phyloP scores from a whole-genome alignment of 2,113 vertebrate genomes.

The Callithrix jacchus region DNA sequence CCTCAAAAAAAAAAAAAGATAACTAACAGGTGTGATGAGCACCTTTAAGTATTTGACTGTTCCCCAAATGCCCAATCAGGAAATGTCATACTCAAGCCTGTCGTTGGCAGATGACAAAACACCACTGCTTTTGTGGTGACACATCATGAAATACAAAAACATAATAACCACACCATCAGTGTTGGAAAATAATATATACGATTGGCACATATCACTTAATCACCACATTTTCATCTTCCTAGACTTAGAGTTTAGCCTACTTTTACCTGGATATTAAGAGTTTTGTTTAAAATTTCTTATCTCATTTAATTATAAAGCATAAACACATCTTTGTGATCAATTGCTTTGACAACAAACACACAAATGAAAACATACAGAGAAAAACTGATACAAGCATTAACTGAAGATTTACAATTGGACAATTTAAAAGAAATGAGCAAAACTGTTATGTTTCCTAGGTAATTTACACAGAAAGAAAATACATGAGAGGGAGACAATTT shows the following conservation, averaged over 20 bases:
- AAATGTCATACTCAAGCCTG: background rate
- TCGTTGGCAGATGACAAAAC: background rate
- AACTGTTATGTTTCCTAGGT: background rate
- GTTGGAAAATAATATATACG: background rate
- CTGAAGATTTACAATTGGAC: background rate
- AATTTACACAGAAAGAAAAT: background rate
- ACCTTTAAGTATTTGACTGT: background rate
- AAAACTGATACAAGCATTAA: background rate
- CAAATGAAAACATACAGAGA: background rate
- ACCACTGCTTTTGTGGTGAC: background rate
- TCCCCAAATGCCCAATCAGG: background rate
- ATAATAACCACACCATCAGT: background rate
- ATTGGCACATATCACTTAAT: background rate
- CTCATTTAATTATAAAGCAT: background rate
- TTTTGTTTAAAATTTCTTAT: background rate
- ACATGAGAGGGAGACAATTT: accelerated
- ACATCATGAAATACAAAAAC: background rate
- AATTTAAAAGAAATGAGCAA: background rate
- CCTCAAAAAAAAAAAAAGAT: background rate
- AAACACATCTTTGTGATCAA: background rate
- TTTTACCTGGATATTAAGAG: background rate
- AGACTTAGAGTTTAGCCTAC: background rate
- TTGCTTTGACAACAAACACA: background rate
- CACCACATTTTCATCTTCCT: background rate
- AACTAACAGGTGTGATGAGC: background rate